phyloP scores from a whole-genome alignment of 2,888 invertebrate species.

The Troides oblongomaculatus region DNA sequence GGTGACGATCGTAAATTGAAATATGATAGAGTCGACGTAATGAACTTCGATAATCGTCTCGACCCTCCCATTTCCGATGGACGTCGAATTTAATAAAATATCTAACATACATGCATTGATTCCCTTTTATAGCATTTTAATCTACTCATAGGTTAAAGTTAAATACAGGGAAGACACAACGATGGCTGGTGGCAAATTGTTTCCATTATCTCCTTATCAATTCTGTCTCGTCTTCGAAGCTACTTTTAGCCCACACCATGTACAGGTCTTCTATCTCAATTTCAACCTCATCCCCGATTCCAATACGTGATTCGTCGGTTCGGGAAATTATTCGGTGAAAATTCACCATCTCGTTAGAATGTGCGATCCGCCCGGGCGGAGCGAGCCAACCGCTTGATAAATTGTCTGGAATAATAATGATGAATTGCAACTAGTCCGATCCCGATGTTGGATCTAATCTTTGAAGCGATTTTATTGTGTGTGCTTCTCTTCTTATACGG shows the following conservation, averaged over 20 bases:
- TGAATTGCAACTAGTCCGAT: slow-evolving; percentile 77
- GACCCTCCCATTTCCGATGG: slow-evolving; percentile 48
- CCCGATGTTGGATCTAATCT: slow-evolving; percentile 69
- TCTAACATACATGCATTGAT: background rate
- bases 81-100: background rate
- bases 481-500: slow-evolving; percentile 9
- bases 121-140: background rate
- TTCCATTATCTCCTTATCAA: slow-evolving; percentile 22
- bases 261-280: slow-evolving; percentile 77
- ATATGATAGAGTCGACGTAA: slow-evolving; percentile 78
- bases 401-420: slow-evolving; percentile 81
- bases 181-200: slow-evolving; percentile 5
- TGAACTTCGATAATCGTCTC: slow-evolving; percentile 68
- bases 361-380: slow-evolving; percentile 73
- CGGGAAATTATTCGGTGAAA: slow-evolving; percentile 78
- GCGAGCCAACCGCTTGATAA: slow-evolving; percentile 80
- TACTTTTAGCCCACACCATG: slow-evolving; percentile 51
- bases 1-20: slow-evolving; percentile 79
- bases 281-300: slow-evolving; percentile 75
- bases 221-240: slow-evolving; percentile 34
- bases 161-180: background rate
- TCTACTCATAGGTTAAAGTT: background rate
- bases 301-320: slow-evolving; percentile 80
- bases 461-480: slow-evolving; percentile 53
- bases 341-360: slow-evolving; percentile 81